Evolutionary conservation across 2,797 vertebrate genomes (phyloP), one percentile per base, ranked within the genome.

Genomic region (Leptoclinus maculatus): DNA sequence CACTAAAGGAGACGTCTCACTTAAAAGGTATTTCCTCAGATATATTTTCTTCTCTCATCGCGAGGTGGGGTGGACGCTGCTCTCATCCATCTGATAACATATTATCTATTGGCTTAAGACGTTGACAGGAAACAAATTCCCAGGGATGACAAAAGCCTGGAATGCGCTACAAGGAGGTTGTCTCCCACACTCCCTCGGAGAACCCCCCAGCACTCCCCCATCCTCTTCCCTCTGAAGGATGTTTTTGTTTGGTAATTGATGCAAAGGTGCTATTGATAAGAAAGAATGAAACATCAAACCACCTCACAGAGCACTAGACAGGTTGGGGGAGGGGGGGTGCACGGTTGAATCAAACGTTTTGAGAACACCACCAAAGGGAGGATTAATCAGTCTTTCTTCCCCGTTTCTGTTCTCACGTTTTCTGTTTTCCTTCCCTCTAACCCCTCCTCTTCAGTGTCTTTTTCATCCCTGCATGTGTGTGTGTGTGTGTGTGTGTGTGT

Each of bases 101-200:
- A 92, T 93, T 91, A 90, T 92, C 91, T 90, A 80, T 90, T 87
- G 85, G 88, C 88, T 93, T 91, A 89, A 90, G 87, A 93, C 78
- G 85, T 87, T 94, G 91, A 94, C 92, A 93, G 90, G 92, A 94
- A 92, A 92, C 92, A 90, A 94, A 95, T 90, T 91, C 88, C 87
- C 86, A 86, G 83, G 80, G 82, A 89, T 85, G 86, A 95, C 94
- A 94, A 95, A 95, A 92, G 91, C 90, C 86, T 92, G 90, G 92
- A 93, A 95, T 94, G 88, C 65, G 68, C 86, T 93, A 83, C 87
- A 81, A 91, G 89, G 83, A 91, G 83, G 87, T 84, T 84, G 91
- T 91, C 90, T 91, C 90, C 87, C 88, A 89, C 90, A 90, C 89
- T 87, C 87, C 84, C 80, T 67, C 66, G 74, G 56, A 87, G 34